phyloP scores from a whole-genome alignment of 2,888 invertebrate genomes.

The Pediacus dermestoides region DNA sequence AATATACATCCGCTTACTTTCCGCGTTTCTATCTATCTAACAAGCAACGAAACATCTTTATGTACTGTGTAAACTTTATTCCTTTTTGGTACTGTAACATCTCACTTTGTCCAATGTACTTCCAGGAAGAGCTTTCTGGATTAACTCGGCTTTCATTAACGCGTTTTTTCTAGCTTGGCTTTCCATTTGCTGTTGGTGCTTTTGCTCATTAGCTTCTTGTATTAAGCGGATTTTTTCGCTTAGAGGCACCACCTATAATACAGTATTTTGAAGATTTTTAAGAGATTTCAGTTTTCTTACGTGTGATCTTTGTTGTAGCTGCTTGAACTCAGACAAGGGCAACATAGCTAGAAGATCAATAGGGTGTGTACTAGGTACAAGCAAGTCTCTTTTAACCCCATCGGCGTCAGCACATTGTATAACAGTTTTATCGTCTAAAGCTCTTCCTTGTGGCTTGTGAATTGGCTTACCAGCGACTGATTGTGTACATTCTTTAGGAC shows the following conservation, averaged over 20 bases:
- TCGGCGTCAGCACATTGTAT: slow-evolving; percentile 35
- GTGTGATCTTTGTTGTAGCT: slow-evolving; percentile 58
- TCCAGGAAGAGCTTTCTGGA: too few relatives aligned
- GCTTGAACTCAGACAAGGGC: slow-evolving; percentile 57
- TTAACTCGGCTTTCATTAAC: slow-evolving; percentile 30
- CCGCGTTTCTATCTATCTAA: too few relatives aligned
- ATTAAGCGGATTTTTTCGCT: slow-evolving; percentile 49
- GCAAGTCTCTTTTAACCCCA: slow-evolving; percentile 47
- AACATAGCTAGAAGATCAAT: slow-evolving; percentile 59
- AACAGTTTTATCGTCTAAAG: slow-evolving; percentile 35
- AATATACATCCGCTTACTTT: slow-evolving; percentile 51
- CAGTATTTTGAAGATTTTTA: too few relatives aligned
- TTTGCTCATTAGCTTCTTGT: slow-evolving; percentile 49
- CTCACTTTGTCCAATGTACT: too few relatives aligned
- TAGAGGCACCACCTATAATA: slow-evolving; percentile 48
- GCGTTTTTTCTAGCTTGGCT: slow-evolving; percentile 56
- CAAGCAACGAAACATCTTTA: too few relatives aligned
- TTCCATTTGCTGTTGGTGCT: slow-evolving; percentile 53
- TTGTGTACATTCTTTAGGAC: slow-evolving; percentile 40
- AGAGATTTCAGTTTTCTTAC: slow-evolving; percentile 48
- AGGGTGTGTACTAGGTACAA: slow-evolving; percentile 54
- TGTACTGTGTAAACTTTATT: too few relatives aligned
- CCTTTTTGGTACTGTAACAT: too few relatives aligned
- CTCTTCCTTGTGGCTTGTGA: slow-evolving; percentile 42
- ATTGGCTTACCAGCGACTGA: slow-evolving; percentile 40